These are phyloP conservation scores for Carollia perspicillata DNA, from an alignment of 2,113 vertebrate genomes.

Conservation along the genomic window DNA sequence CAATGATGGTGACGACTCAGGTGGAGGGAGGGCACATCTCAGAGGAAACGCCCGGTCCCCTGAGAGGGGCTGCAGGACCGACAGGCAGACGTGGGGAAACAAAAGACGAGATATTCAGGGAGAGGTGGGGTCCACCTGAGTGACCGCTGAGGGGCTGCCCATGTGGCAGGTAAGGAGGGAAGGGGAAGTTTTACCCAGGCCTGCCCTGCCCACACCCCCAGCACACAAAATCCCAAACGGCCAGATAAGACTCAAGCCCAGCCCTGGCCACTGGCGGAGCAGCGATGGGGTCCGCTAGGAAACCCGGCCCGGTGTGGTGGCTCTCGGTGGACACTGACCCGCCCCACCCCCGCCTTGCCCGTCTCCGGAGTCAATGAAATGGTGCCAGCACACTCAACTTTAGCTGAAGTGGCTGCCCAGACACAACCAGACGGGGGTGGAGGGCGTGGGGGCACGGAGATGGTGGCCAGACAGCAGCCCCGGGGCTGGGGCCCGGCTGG, in stretches of 20 bases:
- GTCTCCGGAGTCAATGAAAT: background rate
- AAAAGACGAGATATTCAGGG: accelerated
- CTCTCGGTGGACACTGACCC: accelerated
- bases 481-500: too few species aligned
- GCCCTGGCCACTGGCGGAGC: background rate
- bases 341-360: too few species aligned
- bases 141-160: accelerated
- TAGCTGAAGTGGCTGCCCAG: background rate
- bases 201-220: background rate
- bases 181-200: accelerated
- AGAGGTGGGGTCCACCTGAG: background rate
- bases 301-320: background rate
- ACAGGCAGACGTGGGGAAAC: background rate
- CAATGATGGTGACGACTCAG: background rate
- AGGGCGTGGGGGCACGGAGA: background rate
- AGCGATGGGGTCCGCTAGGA: accelerated
- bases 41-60: accelerated
- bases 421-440: accelerated
- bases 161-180: background rate
- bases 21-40: background rate
- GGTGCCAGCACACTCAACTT: accelerated
- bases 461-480: accelerated
- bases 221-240: too few species aligned
- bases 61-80: too few species aligned
- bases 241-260: background rate